Percentiles rank a stretch among this genome's conserved stretches.
phyloP scores from a whole-genome alignment of 1,140 invertebrate species.

The Euura saliciscinereae region DNA sequence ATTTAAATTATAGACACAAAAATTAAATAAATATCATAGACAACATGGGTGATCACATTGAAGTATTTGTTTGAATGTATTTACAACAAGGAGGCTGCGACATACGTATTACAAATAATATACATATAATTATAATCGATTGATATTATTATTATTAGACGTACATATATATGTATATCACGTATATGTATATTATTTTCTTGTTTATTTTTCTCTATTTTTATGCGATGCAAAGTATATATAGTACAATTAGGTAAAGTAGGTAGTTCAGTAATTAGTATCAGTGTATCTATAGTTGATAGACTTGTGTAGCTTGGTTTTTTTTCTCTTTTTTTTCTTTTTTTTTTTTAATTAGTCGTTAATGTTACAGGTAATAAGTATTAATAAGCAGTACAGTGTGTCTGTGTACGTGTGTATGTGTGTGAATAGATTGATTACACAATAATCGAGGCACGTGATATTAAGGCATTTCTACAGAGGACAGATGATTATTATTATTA shows the following conservation, averaged over 20 bases:
- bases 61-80: conserved; percentile 47
- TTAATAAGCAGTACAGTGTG: neutral
- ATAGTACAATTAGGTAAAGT: no score
- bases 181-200: conserved; percentile 37
- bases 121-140: conserved; percentile 25
- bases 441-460: conserved; percentile 52
- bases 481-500: conserved; percentile 29
- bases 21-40: no score
- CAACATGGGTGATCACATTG: no score
- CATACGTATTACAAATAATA: conserved; percentile 46
- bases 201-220: conserved; percentile 24
- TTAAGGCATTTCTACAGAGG: conserved; percentile 52
- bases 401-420: no score
- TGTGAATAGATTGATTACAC: conserved; percentile 24
- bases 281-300: conserved; percentile 23
- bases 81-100: conserved; percentile 38
- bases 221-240: no score
- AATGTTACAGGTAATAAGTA: neutral
- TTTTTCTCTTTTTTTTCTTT: no score
- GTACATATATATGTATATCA: conserved; percentile 35
- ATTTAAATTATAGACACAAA: no score
- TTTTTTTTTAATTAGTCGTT: neutral
- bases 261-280: no score
- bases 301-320: conserved; percentile 1
- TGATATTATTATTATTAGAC: conserved; percentile 37